phyloP scores from a whole-genome alignment of 2,113 vertebrate species.

The Hystrix cristata region DNA sequence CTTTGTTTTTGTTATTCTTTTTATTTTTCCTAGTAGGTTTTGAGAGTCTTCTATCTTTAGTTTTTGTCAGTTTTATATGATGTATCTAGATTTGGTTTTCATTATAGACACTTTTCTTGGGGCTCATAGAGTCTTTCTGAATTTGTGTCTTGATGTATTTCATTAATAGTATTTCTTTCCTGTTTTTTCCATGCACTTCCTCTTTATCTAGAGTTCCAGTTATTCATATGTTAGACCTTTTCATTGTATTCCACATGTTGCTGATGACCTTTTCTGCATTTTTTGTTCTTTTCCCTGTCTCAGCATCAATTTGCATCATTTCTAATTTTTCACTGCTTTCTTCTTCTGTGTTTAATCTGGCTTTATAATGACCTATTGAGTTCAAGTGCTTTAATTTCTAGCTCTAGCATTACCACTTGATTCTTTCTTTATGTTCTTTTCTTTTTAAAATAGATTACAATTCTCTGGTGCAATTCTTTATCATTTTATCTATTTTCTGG shows the following conservation, averaged over 20 bases:
- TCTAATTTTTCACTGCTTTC: background rate
- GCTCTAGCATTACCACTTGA: background rate
- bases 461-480: background rate
- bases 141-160: conserved; percentile 42
- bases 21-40: background rate
- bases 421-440: background rate
- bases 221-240: background rate
- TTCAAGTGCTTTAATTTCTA: conserved; percentile 54
- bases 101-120: background rate
- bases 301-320: background rate
- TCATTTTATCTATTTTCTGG: conserved; percentile 33
- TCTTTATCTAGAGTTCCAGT: background rate
- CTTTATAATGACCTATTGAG: conserved; percentile 1
- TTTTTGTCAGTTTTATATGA: background rate
- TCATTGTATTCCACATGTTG: background rate
- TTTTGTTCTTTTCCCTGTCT: background rate
- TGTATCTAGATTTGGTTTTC: background rate
- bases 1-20: conserved; percentile 18
- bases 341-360: conserved; percentile 17
- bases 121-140: background rate
- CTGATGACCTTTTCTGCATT: background rate
- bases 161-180: background rate
- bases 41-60: background rate
- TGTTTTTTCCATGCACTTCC: background rate
- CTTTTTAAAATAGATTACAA: background rate